Base-by-base conservation (phyloP, 1,140 invertebrate species). In the Lanistes nyassanus region DNA sequence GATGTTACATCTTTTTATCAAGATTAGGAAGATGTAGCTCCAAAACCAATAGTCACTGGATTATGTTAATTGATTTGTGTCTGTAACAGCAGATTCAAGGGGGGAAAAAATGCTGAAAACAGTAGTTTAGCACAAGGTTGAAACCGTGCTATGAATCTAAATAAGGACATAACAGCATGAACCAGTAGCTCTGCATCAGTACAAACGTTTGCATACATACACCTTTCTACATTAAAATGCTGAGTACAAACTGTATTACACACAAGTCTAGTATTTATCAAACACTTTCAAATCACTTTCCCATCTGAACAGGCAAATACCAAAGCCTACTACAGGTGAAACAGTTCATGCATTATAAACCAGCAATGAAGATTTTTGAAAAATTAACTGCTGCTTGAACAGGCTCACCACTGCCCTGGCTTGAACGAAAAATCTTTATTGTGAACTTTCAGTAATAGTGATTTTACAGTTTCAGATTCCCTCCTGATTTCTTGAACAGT, bases 331-430 rank as follows among this genome's bases (percentile, higher is more conserved):
- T 29, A n/a, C 9, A 31, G 16, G 26, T 42, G 31, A 29, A 39
- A 26, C 5, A 42, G 19, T n/a, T n/a, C n/a, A n/a, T n/a, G n/a
- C n/a, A n/a, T n/a, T n/a, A n/a, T n/a, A 23, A 36, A 3, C 13
- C 64, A 29, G 55, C 16, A 60, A 71, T 42, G 53, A 21, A 37
- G 2, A 36, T 34, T 11, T 26, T 26, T 11, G 23, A 53, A 23
- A 26, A 73, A 2, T 67, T 29, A 51, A 23, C 0, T 31, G 13
- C 47, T 29, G 31, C 5, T 9, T 26, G 34, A 39, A 23, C 26
- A 64, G 34, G 29, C 76, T 66, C 76, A 84, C 83, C 83, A 84
- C 31, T 84, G 83, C 11, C 83, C 83, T 34, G 83, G 80, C 53
- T 84, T 84, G 56, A 83, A 83, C 3, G 65, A 70, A 26, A 84